Evolutionary conservation across 2,113 vertebrate species (phyloP).

Genomic region (Campylorhamphus procurvoides): DNA sequence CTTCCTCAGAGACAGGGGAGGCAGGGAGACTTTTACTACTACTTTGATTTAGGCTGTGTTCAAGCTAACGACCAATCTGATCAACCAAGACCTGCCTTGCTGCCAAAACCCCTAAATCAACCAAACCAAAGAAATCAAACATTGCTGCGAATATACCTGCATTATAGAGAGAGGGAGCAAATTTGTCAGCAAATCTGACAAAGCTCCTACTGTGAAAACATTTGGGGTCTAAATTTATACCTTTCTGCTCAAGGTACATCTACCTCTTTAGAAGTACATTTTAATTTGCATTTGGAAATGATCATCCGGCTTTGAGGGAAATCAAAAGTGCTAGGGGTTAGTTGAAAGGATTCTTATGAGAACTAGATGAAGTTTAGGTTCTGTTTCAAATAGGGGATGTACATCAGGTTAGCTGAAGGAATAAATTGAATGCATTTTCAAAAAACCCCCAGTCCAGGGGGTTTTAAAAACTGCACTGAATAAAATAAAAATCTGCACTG

Average conservation of each 20-base stretch:
- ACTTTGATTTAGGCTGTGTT: background rate
- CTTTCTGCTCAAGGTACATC: background rate
- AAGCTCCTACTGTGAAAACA: background rate
- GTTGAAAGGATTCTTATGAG: background rate
- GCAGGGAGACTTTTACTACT: background rate
- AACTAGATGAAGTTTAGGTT: background rate
- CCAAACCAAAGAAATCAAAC: background rate
- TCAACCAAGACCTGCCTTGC: background rate
- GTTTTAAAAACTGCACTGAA: too few relatives aligned
- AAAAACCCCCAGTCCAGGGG: background rate
- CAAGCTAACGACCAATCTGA: background rate
- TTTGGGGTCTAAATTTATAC: slow-evolving; percentile 6
- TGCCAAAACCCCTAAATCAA: background rate
- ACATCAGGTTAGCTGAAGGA: background rate
- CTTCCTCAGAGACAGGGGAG: background rate
- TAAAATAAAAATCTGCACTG: background rate
- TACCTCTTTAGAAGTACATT: background rate
- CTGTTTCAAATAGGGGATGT: background rate
- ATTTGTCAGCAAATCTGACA: background rate
- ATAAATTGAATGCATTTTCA: background rate
- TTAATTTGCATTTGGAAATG: slow-evolving; percentile 9
- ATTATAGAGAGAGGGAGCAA: background rate
- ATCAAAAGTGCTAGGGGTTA: background rate
- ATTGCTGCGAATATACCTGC: background rate
- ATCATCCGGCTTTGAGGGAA: background rate